Conservation (phyloP, 2,113 vertebrate genomes). For the Spea multiplicata region DNA sequence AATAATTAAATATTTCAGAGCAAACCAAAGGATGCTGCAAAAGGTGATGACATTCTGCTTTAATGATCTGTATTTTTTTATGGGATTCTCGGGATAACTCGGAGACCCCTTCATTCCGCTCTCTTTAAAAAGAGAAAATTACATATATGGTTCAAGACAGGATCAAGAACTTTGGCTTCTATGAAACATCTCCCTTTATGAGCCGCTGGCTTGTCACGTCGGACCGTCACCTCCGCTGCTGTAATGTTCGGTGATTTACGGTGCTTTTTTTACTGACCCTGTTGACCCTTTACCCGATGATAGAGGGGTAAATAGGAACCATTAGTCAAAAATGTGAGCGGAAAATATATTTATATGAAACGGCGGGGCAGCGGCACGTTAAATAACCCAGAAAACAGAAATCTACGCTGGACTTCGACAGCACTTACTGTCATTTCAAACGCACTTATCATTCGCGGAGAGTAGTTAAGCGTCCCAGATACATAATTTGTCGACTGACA, state of each 20-base stretch:
- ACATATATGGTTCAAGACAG: slow-evolving; percentile 3
- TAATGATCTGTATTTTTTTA: slow-evolving; percentile 3
- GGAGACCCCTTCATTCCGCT: neutral
- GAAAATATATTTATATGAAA: neutral
- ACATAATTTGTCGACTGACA: slow-evolving; percentile 10
- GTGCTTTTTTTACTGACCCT: slow-evolving; percentile 22
- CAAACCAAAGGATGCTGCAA: neutral
- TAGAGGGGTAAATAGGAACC: slow-evolving; percentile 24
- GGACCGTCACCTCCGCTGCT: neutral
- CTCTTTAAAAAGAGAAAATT: slow-evolving; percentile 6
- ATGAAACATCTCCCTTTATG: slow-evolving; percentile 33
- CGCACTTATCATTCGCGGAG: slow-evolving; percentile 2
- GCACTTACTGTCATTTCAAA: slow-evolving; percentile 26
- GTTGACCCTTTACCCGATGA: slow-evolving; percentile 16
- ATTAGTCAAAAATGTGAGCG: slow-evolving; percentile 28
- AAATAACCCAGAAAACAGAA: slow-evolving; percentile 1
- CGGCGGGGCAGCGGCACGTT: neutral
- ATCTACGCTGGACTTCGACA: neutral
- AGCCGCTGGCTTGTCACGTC: neutral
- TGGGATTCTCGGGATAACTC: neutral
- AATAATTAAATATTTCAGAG: slow-evolving; percentile 3
- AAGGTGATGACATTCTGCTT: slow-evolving; percentile 24
- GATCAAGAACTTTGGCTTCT: slow-evolving; percentile 8
- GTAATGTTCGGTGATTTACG: slow-evolving; percentile 11
- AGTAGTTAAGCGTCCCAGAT: slow-evolving; percentile 25